phyloP scores from a whole-genome alignment of 2,888 invertebrate genomes.

The Ischnura elegans region DNA sequence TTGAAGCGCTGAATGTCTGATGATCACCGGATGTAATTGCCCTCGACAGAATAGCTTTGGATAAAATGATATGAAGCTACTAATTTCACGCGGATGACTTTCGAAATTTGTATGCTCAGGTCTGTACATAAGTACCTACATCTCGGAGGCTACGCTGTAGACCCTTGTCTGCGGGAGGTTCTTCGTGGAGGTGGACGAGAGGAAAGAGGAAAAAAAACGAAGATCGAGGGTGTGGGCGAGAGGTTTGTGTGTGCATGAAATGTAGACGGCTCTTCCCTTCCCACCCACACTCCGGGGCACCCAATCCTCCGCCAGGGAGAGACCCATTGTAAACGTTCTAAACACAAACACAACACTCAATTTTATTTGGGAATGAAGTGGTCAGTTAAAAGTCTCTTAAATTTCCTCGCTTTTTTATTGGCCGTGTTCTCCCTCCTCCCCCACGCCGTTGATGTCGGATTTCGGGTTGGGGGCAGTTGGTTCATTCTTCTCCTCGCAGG shows the following conservation, averaged over 20 bases:
- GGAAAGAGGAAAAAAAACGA: neutral
- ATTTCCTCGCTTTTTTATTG: constrained; percentile 2
- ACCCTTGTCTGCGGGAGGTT: neutral
- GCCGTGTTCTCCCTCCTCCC: neutral
- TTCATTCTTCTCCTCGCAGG: neutral
- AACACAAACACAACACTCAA: constrained; percentile 38
- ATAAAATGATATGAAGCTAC: too few relatives aligned
- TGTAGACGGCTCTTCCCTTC: neutral
- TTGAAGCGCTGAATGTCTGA: too few relatives aligned
- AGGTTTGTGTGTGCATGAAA: neutral
- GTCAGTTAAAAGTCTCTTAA: constrained; percentile 35
- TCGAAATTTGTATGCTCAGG: too few relatives aligned
- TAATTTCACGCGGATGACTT: too few relatives aligned
- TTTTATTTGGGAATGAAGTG: constrained; percentile 33
- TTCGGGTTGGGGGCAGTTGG: neutral
- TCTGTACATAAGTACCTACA: too few relatives aligned
- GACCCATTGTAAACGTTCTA: constrained; percentile 15
- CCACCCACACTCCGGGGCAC: neutral
- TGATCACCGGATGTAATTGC: too few relatives aligned
- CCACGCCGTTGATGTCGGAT: neutral
- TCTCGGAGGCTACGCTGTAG: too few relatives aligned
- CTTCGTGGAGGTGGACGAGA: neutral
- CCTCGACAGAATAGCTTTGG: too few relatives aligned
- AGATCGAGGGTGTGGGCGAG: neutral
- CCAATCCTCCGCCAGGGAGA: neutral